Conservation (phyloP, 2,888 invertebrate species). For the Ichneumoninae sp. region DNA sequence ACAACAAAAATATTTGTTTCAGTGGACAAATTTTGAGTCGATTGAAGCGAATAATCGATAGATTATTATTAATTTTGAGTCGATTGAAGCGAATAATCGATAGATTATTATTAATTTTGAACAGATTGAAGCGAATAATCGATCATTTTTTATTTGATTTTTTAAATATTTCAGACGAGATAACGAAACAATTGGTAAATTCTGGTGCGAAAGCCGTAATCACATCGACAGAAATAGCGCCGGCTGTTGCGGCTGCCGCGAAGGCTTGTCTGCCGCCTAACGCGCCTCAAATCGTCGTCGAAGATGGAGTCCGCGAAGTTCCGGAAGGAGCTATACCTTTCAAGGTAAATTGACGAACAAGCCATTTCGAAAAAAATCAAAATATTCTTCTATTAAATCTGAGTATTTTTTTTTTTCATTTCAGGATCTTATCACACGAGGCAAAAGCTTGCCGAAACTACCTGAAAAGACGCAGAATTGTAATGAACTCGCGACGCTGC, state of each 20-base stretch:
- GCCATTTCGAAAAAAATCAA: not conserved
- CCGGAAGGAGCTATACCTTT: conserved; percentile 87
- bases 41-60: too few relatives aligned
- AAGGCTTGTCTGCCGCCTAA: conserved; percentile 66
- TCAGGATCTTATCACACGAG: conserved; percentile 79
- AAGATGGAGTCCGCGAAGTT: conserved; percentile 80
- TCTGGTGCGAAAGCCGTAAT: conserved; percentile 89
- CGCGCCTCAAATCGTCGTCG: conserved; percentile 79
- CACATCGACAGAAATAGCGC: conserved; percentile 86
- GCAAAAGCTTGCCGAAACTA: conserved; percentile 75
- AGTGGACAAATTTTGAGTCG: too few relatives aligned
- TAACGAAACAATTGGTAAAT: conserved; percentile 87
- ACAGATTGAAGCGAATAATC: too few relatives aligned
- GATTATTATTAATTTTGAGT: too few relatives aligned
- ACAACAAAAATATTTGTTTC: too few relatives aligned
- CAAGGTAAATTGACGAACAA: conserved; percentile 79
- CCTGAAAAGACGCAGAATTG: conserved; percentile 60
- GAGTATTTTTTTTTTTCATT: not conserved
- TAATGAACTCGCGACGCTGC: conserved; percentile 84
- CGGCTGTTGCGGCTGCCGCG: conserved; percentile 84
- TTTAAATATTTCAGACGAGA: conserved; percentile 88
- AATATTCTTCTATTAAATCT: not conserved
- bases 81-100: too few relatives aligned
- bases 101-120: too few relatives aligned
- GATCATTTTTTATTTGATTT: not conserved